These are phyloP conservation scores for Euplagia quadripunctaria DNA, from an alignment of 2,888 invertebrate species.

Conservation along the genomic window DNA sequence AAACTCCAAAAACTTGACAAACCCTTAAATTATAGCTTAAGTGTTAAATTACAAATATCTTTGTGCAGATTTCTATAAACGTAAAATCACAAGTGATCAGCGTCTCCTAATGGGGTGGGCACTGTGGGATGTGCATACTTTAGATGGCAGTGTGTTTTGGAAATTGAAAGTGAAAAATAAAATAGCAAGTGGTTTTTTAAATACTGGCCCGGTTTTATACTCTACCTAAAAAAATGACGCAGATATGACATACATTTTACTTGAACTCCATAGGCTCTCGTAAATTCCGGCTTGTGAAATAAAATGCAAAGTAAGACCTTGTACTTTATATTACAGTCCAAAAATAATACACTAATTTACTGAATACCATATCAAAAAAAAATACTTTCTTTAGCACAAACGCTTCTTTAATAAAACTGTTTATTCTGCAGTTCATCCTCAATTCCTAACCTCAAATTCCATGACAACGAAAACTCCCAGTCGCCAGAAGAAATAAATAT, in stretches of 20 bases:
- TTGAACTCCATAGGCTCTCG: not conserved
- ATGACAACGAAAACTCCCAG: not conserved
- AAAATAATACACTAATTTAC: not conserved
- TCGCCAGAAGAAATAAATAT: slow-evolving; percentile 4
- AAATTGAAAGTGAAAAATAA: not conserved
- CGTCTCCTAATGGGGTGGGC: too few relatives aligned
- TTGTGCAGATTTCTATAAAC: too few relatives aligned
- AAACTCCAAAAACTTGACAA: too few relatives aligned
- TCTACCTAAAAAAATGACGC: not conserved
- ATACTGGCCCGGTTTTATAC: not conserved
- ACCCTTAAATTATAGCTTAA: too few relatives aligned
- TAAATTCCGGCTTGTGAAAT: not conserved
- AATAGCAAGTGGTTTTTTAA: not conserved
- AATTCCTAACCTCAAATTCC: slow-evolving; percentile 1
- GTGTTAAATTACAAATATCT: too few relatives aligned
- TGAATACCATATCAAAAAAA: not conserved
- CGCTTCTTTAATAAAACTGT: not conserved
- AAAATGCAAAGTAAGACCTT: not conserved
- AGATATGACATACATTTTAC: slow-evolving; percentile 3
- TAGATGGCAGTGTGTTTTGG: too few relatives aligned
- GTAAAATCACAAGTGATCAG: too few relatives aligned
- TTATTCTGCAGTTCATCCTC: not conserved
- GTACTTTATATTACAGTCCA: not conserved
- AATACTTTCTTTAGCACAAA: not conserved
- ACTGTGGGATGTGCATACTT: too few relatives aligned